Conservation (phyloP, 1,140 invertebrate genomes). For the Amphibalanus amphitrite region DNA sequence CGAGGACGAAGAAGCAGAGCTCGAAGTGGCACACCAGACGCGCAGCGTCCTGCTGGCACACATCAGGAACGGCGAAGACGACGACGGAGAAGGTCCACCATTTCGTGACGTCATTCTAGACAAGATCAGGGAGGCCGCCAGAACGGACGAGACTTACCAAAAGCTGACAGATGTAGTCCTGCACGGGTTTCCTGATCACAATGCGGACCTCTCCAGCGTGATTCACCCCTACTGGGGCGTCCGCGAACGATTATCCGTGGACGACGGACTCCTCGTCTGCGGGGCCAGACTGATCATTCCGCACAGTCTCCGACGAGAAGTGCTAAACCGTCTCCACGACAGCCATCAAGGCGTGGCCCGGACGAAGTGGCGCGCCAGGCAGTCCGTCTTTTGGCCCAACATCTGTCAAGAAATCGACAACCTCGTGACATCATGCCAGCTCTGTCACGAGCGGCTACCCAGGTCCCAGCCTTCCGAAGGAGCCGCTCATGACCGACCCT, state of each 20-base stretch:
- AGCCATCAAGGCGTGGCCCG: conserved; percentile 2
- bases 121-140: too few relatives aligned
- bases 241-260: too few relatives aligned
- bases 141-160: neutral
- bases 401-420: conserved; percentile 1
- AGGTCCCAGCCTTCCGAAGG: conserved; percentile 1
- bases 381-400: conserved; percentile 2
- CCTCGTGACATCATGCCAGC: neutral
- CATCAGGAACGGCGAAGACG: too few relatives aligned
- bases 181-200: neutral
- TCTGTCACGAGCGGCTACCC: neutral
- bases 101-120: too few relatives aligned
- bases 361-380: neutral
- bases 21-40: too few relatives aligned
- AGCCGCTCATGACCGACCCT: neutral
- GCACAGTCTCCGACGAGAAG: neutral
- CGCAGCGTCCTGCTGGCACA: too few relatives aligned
- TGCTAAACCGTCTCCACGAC: conserved; percentile 4
- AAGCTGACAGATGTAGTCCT: neutral
- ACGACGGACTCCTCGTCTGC: neutral
- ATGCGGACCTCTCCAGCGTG: neutral
- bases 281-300: neutral
- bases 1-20: too few relatives aligned
- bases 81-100: too few relatives aligned
- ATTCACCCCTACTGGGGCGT: too few relatives aligned